Percentiles rank a stretch among this genome's conserved stretches.
Evolutionary conservation across 2,797 vertebrate genomes (phyloP).

Genomic region (Cygnus olor): DNA sequence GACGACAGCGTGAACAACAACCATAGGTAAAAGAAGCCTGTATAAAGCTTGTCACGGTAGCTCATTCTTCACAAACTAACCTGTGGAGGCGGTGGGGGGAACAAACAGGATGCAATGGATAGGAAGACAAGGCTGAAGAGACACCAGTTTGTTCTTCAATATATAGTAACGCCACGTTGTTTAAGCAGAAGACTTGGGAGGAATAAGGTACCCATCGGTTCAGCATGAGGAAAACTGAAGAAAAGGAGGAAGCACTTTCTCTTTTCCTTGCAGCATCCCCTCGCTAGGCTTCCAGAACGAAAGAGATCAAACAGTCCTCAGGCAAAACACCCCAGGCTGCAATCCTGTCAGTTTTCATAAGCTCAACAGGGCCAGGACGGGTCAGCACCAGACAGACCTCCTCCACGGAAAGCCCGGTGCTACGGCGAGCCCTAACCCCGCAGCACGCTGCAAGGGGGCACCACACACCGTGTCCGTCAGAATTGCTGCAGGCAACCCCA

Average conservation of each 20-base stretch:
- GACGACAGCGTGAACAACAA: background rate
- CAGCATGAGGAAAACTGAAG: background rate
- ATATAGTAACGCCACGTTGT: background rate
- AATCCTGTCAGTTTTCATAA: constrained; percentile 36
- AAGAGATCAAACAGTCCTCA: constrained; percentile 31
- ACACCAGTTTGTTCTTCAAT: background rate
- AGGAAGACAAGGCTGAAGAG: background rate
- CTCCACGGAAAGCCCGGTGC: background rate
- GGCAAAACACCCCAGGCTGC: constrained; percentile 10
- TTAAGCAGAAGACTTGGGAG: background rate
- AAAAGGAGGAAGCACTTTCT: background rate
- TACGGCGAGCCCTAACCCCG: background rate
- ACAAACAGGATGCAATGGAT: background rate
- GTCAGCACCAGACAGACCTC: constrained; percentile 18
- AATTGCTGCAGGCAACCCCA: background rate
- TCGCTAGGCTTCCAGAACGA: background rate
- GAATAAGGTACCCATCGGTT: background rate
- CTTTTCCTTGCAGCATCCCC: background rate
- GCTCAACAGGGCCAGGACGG: background rate
- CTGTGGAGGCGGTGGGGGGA: background rate
- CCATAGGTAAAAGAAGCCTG: background rate
- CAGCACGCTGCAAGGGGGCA: background rate
- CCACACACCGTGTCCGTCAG: rapidly evolving
- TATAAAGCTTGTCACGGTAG: background rate
- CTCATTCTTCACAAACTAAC: background rate